A percentile compares a stretch with the other conserved stretches of the same genome.
Conservation (phyloP, 2,113 vertebrate genomes). For the Gila orcuttii region DNA sequence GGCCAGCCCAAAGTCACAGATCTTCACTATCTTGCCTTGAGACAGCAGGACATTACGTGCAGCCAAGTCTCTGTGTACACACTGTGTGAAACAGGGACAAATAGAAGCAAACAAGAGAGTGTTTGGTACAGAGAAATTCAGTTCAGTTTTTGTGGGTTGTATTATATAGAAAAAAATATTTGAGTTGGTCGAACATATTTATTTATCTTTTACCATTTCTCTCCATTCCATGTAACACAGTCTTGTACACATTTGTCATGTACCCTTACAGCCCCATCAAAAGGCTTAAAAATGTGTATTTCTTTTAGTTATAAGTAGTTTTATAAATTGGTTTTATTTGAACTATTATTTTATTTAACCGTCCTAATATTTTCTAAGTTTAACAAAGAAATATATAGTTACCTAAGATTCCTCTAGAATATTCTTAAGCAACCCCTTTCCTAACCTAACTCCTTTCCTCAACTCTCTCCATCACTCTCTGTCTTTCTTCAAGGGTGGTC, state of each 20-base stretch:
- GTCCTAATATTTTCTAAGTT: too few relatives aligned
- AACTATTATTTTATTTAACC: too few relatives aligned
- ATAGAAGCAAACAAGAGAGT: not conserved
- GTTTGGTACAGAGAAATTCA: not conserved
- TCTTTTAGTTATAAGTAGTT: not conserved
- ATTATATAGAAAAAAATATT: not conserved
- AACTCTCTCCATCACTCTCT: too few relatives aligned
- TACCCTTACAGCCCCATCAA: not conserved
- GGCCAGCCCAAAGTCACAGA: constrained; percentile 97
- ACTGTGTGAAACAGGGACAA: constrained; percentile 73
- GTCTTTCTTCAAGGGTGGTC: constrained; percentile 23
- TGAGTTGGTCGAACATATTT: not conserved
- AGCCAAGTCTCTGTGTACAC: constrained; percentile 95
- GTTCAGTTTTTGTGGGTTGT: not conserved
- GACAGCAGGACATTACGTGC: constrained; percentile 98
- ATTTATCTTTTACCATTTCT: not conserved
- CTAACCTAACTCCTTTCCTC: too few relatives aligned
- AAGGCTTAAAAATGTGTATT: not conserved
- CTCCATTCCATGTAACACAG: not conserved
- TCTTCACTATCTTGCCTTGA: constrained; percentile 98
- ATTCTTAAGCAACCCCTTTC: not conserved
- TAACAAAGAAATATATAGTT: too few relatives aligned
- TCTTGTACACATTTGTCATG: not conserved
- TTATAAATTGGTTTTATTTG: not conserved
- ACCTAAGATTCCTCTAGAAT: not conserved